Conservation (phyloP, 2,888 invertebrate genomes). For the Cheilosia pagana region DNA sequence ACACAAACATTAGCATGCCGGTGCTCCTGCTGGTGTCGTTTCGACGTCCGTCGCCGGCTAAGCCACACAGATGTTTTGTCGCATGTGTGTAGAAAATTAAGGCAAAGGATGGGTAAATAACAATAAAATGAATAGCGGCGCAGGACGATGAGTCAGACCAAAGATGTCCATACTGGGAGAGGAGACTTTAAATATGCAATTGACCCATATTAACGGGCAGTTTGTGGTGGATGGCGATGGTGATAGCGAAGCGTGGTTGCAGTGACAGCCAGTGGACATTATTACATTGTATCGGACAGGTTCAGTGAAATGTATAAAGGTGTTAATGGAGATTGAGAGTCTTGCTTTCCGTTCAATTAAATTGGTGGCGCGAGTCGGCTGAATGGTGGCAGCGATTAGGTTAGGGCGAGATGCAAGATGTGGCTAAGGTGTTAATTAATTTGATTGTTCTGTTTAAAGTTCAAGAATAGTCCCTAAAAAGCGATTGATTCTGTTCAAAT, state of each 20-base stretch:
- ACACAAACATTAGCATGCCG: slow-evolving; percentile 29
- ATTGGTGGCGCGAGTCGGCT: no score
- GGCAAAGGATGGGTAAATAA: slow-evolving; percentile 56
- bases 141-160: slow-evolving; percentile 54
- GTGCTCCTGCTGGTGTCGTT: slow-evolving; percentile 10
- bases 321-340: slow-evolving; percentile 6
- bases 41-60: slow-evolving; percentile 15
- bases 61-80: slow-evolving; percentile 69
- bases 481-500: no score
- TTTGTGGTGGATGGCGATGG: slow-evolving; percentile 5
- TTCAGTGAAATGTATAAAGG: not conserved
- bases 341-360: not conserved
- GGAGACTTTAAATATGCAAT: not conserved
- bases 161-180: slow-evolving; percentile 27
- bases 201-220: slow-evolving; percentile 48
- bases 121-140: slow-evolving; percentile 40
- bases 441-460: no score
- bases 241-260: not conserved
- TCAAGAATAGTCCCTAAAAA: no score
- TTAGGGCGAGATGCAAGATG: no score
- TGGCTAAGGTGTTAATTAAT: no score
- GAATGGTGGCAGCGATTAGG: no score
- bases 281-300: not conserved
- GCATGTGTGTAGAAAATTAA: slow-evolving; percentile 70
- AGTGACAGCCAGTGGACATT: not conserved